A percentile compares a stretch with the other conserved stretches of the same genome.
These are phyloP conservation scores for Ctena decussata DNA, from an alignment of 2,888 invertebrate species.

Conservation along the genomic window DNA sequence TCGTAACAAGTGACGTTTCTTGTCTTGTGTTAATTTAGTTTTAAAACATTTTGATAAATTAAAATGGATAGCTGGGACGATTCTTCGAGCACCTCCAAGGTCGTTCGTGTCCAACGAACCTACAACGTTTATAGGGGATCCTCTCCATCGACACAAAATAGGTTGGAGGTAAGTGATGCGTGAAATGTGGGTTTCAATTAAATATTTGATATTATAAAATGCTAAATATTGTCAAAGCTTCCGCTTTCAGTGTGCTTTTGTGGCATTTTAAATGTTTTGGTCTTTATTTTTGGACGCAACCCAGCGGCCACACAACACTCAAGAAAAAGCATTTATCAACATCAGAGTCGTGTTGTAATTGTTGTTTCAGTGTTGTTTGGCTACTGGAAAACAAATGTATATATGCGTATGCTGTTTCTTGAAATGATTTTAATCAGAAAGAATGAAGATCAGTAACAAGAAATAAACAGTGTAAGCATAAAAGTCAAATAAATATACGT, in stretches of 20 bases:
- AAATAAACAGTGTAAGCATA: no score
- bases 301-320: no score
- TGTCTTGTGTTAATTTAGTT: conserved; percentile 40
- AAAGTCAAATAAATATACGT: no score
- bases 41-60: conserved; percentile 21
- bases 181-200: conserved; percentile 11
- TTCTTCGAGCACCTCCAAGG: conserved; percentile 29
- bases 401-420: no score
- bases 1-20: conserved; percentile 55
- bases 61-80: conserved; percentile 53
- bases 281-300: no score
- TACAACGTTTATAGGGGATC: conserved; percentile 87
- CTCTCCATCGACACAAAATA: conserved; percentile 85
- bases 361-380: no score
- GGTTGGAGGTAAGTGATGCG: conserved; percentile 84
- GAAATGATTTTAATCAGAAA: no score
- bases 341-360: no score
- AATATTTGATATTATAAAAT: neutral
- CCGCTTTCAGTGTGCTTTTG: conserved; percentile 7
- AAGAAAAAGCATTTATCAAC: no score
- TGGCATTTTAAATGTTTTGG: no score
- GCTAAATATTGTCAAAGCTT: conserved; percentile 8
- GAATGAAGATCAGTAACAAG: no score
- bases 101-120: conserved; percentile 72
- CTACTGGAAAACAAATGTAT: no score